Conservation (phyloP, 1,140 invertebrate species). For the Vanessa tameamea region DNA sequence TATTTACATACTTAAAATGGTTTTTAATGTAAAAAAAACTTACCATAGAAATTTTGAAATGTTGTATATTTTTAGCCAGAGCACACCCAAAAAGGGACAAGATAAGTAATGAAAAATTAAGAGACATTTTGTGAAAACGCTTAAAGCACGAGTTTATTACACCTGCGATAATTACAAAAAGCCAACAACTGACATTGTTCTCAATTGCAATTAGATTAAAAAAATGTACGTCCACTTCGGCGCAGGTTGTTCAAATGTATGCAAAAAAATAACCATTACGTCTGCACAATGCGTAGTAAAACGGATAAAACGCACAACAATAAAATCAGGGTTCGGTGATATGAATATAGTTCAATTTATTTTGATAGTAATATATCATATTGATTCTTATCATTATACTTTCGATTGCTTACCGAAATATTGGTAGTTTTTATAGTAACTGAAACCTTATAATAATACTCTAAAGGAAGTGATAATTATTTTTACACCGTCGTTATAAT, state of each 20-base stretch:
- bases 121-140: constrained; percentile 8
- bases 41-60: constrained; percentile 59
- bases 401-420: no score
- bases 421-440: no score
- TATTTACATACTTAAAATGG: background rate
- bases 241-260: constrained; percentile 7
- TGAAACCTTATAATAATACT: no score
- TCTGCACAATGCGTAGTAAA: constrained; percentile 17
- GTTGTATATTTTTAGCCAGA: constrained; percentile 11
- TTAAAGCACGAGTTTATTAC: background rate
- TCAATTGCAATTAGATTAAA: background rate
- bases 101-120: background rate
- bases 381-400: no score
- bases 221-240: background rate
- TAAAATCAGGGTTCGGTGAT: no score
- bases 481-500: no score
- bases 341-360: no score
- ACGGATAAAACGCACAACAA: background rate
- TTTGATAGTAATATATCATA: no score
- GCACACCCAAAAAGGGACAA: background rate
- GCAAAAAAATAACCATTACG: constrained; percentile 10
- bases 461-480: no score
- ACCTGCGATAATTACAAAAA: background rate
- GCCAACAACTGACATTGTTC: constrained; percentile 12
- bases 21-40: constrained; percentile 30